Base-by-base conservation (phyloP, 2,797 vertebrate species). In the Australoheros facetus region DNA sequence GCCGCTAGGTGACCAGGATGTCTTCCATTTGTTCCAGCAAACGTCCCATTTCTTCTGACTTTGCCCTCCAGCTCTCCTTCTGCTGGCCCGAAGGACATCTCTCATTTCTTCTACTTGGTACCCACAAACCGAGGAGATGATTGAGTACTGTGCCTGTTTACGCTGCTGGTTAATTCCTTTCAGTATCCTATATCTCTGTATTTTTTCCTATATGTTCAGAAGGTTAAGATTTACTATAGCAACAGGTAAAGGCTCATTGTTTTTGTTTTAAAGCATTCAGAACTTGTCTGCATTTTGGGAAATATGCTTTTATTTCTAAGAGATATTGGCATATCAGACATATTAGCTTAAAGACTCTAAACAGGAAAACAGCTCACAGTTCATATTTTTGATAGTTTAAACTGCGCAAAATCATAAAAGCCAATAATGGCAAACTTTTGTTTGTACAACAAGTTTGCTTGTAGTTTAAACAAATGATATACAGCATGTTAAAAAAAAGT, bases 1-100 rank as follows among this genome's bases (percentile, higher is more conserved):
- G 59, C 37, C 28, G 2, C 80, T 56, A 37, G 54, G 82, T 30
- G 3, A 71, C 79, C 87, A 80, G 86, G 87, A 91, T 74, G 91
- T 93, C 90, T 93, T 93, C 90, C 92, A 85, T 75, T 83, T 70
- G 14, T 86, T 75, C 77, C 54, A 83, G 79, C 85, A 83, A 83
- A 77, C 55, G 55, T 91, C 84, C 81, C 74, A 9, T 56, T 69
- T 73, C 57, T 64, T 66, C 84, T 85, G 82, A 84, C 86, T 90
- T 87, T 56, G 56, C 73, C 82, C 79, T 85, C 53, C 58, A 21
- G 72, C 64, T 73, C 57, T 86, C 79, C 59, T 77, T 42, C 34
- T 2, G 37, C 81, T 72, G 71, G 75, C 14, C 73, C 26, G 39
- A 72, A 84, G 85, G 85, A 88, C 37, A 12, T 56, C 30, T 66